These are phyloP conservation scores for Parnassius smintheus DNA, from an alignment of 2,888 invertebrate species.

Conservation along the genomic window DNA sequence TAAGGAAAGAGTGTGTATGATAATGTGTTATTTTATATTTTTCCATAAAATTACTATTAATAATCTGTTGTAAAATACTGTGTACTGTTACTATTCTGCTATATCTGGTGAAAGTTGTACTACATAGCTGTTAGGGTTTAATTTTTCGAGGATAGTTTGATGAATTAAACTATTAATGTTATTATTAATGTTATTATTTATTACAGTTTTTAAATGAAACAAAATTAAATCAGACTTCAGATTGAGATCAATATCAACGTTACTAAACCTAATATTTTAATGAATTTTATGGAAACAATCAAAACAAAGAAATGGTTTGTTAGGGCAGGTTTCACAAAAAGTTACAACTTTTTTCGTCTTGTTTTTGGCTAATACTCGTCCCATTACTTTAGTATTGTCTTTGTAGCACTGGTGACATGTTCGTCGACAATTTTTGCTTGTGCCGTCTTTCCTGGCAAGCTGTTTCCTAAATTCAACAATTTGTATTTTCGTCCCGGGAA, in stretches of 20 bases:
- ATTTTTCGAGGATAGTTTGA: slow-evolving; percentile 1
- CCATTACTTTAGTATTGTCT: slow-evolving; percentile 5
- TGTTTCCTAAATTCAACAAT: slow-evolving; percentile 20
- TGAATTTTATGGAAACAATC: not conserved
- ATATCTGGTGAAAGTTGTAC: too few relatives aligned
- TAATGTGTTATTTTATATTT: too few relatives aligned
- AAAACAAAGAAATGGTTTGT: slow-evolving; percentile 1
- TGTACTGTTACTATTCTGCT: too few relatives aligned
- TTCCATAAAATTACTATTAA: too few relatives aligned
- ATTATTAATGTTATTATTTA: not conserved
- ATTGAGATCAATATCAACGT: slow-evolving; percentile 2
- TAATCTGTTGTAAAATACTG: too few relatives aligned
- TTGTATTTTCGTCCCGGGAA: slow-evolving; percentile 14
- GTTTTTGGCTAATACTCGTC: not conserved
- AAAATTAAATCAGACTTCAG: slow-evolving; percentile 3
- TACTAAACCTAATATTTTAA: too few relatives aligned
- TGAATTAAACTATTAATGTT: slow-evolving; percentile 1
- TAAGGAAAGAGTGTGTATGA: too few relatives aligned
- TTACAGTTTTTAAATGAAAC: not conserved
- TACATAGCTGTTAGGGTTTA: not conserved
- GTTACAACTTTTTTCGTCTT: too few relatives aligned
- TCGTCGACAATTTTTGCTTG: slow-evolving; percentile 2
- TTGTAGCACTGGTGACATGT: slow-evolving; percentile 6
- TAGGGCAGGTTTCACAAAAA: too few relatives aligned
- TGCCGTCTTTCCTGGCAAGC: slow-evolving; percentile 2